Conservation (phyloP, 2,888 invertebrate species). For the Synanthedon andrenaeformis region DNA sequence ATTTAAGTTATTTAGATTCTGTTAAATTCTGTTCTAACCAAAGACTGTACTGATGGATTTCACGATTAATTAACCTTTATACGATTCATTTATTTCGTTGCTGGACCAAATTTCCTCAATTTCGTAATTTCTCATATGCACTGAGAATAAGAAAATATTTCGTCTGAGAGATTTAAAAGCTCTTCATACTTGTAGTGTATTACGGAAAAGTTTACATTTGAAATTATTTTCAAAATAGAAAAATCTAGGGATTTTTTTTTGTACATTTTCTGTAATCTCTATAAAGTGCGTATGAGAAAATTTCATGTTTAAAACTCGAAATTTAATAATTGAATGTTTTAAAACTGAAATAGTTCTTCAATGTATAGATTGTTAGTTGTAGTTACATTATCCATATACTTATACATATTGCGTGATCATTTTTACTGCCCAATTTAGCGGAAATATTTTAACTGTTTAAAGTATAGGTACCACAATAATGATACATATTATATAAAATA, state of each 20-base stretch:
- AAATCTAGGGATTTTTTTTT: no score
- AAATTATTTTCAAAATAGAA: no score
- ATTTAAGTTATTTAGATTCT: conserved; percentile 51
- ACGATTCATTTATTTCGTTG: conserved; percentile 27
- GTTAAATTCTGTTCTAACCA: conserved; percentile 62
- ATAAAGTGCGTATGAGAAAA: no score
- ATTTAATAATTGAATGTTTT: background rate
- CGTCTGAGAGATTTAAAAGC: no score
- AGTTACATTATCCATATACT: background rate
- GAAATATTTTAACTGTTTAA: background rate
- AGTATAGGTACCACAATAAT: background rate
- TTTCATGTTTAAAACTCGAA: background rate
- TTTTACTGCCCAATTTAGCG: background rate
- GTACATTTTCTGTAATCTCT: no score
- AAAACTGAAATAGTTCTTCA: background rate
- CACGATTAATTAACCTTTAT: conserved; percentile 31
- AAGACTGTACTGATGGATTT: conserved; percentile 59
- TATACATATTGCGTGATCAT: background rate
- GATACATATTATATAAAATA: no score
- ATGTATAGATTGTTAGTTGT: background rate
- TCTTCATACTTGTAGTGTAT: no score
- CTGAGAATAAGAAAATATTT: background rate
- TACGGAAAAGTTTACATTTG: no score
- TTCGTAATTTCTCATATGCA: conserved; percentile 12
- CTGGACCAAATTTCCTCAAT: conserved; percentile 56